These are phyloP conservation scores for Idaea biselata DNA, from an alignment of 2,888 invertebrate genomes.

Conservation along the genomic window DNA sequence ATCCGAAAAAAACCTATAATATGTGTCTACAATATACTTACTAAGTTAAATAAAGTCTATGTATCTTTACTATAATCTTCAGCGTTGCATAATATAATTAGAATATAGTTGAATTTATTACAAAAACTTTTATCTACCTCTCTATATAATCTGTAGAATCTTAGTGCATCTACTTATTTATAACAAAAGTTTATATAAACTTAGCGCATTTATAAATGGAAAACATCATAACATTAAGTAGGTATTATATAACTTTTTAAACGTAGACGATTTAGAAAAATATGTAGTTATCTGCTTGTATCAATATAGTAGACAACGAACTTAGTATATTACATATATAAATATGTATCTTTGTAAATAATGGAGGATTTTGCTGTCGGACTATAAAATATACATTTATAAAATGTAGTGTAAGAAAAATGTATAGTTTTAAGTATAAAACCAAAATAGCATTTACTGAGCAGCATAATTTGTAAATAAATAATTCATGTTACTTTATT, in stretches of 20 bases:
- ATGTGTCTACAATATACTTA: too few species aligned
- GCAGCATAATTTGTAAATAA: constrained; percentile 19
- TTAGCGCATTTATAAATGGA: background rate
- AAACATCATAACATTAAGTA: background rate
- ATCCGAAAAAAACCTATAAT: too few species aligned
- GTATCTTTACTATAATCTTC: background rate
- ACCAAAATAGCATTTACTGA: constrained; percentile 21
- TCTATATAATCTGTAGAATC: background rate
- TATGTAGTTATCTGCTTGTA: background rate
- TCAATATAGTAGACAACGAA: background rate
- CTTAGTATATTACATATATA: constrained; percentile 12
- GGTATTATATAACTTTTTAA: background rate
- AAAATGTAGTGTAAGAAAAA: background rate
- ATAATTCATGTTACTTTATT: too few species aligned
- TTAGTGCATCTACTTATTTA: background rate
- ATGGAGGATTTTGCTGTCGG: constrained; percentile 42
- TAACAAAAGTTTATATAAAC: background rate
- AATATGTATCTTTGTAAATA: constrained; percentile 20
- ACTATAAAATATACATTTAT: constrained; percentile 39
- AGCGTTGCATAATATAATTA: background rate
- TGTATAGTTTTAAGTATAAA: too few species aligned
- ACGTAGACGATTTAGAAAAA: background rate
- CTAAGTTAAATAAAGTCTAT: too few species aligned
- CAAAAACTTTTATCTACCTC: background rate
- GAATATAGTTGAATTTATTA: background rate